A percentile compares a stretch with the other conserved stretches of the same genome.
Evolutionary conservation across 2,113 vertebrate genomes (phyloP).

Genomic region (Chamaetylas fuelleborni): DNA sequence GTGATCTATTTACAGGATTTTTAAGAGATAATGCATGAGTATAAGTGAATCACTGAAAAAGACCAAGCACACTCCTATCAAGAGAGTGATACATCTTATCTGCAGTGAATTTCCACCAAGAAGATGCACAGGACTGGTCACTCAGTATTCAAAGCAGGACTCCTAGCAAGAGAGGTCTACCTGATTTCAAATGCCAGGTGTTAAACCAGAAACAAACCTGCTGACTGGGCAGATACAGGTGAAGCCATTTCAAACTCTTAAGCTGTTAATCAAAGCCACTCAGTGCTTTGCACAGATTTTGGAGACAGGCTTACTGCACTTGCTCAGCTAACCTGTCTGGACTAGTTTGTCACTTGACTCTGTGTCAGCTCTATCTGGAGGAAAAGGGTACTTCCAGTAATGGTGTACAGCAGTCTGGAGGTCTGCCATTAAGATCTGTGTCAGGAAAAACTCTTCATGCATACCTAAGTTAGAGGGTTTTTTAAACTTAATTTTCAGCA

Average conservation of each 20-base stretch:
- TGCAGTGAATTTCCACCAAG: background rate
- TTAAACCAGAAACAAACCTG: background rate
- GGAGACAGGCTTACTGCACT: background rate
- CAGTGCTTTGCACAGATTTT: background rate
- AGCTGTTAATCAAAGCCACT: background rate
- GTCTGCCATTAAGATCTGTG: background rate
- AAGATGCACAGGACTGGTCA: background rate
- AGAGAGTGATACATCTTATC: background rate
- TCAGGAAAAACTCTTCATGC: background rate
- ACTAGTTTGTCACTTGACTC: background rate
- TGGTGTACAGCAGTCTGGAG: background rate
- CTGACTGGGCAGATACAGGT: background rate
- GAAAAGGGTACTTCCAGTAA: background rate
- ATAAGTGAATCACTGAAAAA: background rate
- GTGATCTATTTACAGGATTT: background rate
- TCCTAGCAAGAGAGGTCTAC: background rate
- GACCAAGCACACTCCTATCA: background rate
- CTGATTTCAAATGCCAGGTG: background rate
- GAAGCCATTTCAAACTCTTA: background rate
- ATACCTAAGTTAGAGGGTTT: background rate
- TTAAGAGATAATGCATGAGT: background rate
- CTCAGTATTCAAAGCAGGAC: background rate
- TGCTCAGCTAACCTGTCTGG: background rate
- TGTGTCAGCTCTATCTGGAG: background rate
- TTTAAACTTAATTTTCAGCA: background rate